Conservation (phyloP, 2,797 vertebrate species). For the Acipenser oxyrinchus region DNA sequence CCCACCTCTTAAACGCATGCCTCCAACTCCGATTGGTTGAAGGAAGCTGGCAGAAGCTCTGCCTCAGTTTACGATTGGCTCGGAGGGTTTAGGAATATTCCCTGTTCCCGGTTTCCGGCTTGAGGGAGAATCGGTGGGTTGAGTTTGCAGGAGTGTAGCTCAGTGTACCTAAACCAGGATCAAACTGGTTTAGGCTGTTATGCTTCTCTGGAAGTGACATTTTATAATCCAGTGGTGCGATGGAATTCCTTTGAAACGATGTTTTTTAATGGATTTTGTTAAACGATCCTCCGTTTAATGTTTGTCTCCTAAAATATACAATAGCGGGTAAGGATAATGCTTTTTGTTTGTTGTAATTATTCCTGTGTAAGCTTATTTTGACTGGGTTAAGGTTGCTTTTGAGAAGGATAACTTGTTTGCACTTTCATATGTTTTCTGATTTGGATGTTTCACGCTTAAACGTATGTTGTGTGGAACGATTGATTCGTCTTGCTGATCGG, state of each 20-base stretch:
- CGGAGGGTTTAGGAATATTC: not conserved
- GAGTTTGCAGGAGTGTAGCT: slow-evolving; percentile 23
- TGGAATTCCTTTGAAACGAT: slow-evolving; percentile 32
- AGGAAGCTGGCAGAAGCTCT: slow-evolving; percentile 29
- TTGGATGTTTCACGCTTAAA: too few relatives aligned
- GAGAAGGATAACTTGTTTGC: not conserved
- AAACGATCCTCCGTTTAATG: slow-evolving; percentile 16
- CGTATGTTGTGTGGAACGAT: too few relatives aligned
- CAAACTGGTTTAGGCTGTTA: slow-evolving; percentile 26
- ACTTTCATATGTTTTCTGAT: too few relatives aligned
- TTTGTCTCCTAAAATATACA: slow-evolving; percentile 25
- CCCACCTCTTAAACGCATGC: slow-evolving; percentile 32
- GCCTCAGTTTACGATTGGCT: slow-evolving; percentile 32
- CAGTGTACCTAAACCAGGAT: slow-evolving; percentile 21
- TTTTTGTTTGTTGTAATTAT: not conserved
- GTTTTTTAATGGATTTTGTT: slow-evolving; percentile 26
- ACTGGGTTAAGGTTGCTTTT: slow-evolving; percentile 38
- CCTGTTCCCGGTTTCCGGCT: slow-evolving; percentile 24
- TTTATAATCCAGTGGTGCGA: slow-evolving; percentile 16
- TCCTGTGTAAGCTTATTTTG: slow-evolving; percentile 38
- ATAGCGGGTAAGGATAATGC: slow-evolving; percentile 28
- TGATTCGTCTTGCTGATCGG: too few relatives aligned
- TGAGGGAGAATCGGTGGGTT: slow-evolving; percentile 26
- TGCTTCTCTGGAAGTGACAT: slow-evolving; percentile 18
- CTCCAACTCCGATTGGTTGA: slow-evolving; percentile 38